These are phyloP conservation scores for Boloria selene DNA, from an alignment of 2,888 invertebrate genomes.

Conservation along the genomic window DNA sequence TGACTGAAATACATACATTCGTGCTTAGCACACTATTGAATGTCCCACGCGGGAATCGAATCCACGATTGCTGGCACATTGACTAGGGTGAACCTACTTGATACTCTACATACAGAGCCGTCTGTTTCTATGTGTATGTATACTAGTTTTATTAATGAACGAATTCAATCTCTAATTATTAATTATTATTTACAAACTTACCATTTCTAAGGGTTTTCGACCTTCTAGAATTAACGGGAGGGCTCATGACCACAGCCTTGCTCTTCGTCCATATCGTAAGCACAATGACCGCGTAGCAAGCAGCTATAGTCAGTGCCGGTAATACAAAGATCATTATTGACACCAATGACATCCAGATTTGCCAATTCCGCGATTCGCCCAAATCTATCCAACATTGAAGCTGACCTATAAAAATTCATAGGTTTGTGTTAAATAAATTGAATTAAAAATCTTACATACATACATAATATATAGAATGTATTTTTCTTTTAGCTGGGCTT, in stretches of 20 bases:
- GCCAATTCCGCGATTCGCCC: constrained; percentile 88
- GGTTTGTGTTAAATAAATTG: background rate
- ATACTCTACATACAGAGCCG: too few relatives aligned
- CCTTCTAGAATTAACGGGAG: constrained; percentile 72
- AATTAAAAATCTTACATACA: background rate
- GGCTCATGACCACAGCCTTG: constrained; percentile 84
- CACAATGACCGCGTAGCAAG: constrained; percentile 95
- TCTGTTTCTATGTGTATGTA: too few relatives aligned
- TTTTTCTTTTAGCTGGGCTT: too few relatives aligned
- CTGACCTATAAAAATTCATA: constrained; percentile 74
- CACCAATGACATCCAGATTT: constrained; percentile 93
- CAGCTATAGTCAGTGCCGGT: constrained; percentile 93
- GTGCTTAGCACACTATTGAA: too few relatives aligned
- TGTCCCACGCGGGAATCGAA: too few relatives aligned
- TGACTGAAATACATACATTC: too few relatives aligned
- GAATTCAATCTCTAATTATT: background rate
- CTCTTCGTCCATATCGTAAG: constrained; percentile 96
- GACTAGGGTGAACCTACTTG: too few relatives aligned
- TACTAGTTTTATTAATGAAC: too few relatives aligned
- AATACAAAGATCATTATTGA: constrained; percentile 91
- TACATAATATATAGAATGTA: background rate
- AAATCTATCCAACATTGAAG: constrained; percentile 95
- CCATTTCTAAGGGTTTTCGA: constrained; percentile 71
- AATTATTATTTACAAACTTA: constrained; percentile 39
- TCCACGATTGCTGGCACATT: too few relatives aligned